Evolutionary conservation across 2,797 vertebrate species (phyloP), one percentile per base, ranked within the genome.

Genomic region (Euthynnus affinis): DNA sequence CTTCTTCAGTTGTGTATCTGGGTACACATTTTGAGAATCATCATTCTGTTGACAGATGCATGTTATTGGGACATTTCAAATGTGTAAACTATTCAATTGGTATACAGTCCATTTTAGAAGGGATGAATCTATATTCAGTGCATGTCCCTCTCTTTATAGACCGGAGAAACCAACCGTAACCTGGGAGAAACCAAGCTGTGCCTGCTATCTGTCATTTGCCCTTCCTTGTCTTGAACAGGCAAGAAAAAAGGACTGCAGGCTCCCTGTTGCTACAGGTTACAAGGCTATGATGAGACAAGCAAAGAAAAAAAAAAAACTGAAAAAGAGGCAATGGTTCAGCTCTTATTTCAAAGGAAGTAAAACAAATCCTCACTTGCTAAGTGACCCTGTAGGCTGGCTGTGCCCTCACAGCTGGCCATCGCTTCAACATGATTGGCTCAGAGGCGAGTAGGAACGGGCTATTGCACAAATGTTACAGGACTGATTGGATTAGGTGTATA

Each of bases 401-500:
- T 20, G 20, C 20, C 65, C 23, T 63, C 58, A 15, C 49, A 44
- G 53, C 60, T 51, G 27, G 23, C 20, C 9, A 9, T 27, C 51
- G 5, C 27, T 49, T 23, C 64, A 59, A 60, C 10, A 9, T 42
- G 23, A 42, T 29, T 46, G 48, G 48, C n/a, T 46, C 7, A 48
- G 69, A 40, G 46, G n/a, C 8, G 3, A 9, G 46, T 25, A 29
- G 15, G 64, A 69, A 3, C 6, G 27, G 25, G 48, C 48, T 40
- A 23, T 13, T n/a, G 57, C 48, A 27, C 53, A 71, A 52, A 71
- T 70, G 66, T 75, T 37, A 59, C 44, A 55, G 46, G 18, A 61
- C 12, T 29, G 60, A 81, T 71, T 70, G 66, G 48, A 60, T 71
- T 65, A 64, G 32, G 9, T 70, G 17, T 51, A n/a, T 22, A 17